phyloP scores from a whole-genome alignment of 2,888 invertebrate species.

The Drosophila neonasuta region DNA sequence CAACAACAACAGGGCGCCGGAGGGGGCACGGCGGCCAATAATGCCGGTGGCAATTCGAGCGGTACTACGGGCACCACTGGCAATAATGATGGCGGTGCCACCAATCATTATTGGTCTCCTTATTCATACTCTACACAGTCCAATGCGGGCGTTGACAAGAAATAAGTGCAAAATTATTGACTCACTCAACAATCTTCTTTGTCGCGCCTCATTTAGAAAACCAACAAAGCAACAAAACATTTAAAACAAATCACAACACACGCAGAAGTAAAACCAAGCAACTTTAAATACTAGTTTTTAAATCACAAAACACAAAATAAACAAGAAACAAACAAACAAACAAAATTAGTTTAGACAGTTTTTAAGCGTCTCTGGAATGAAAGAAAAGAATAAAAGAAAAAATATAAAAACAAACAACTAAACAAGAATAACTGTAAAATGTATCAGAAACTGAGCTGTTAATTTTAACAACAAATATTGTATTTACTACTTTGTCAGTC shows the following conservation, averaged over 20 bases:
- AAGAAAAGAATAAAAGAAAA: constrained; percentile 28
- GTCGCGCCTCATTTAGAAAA: constrained; percentile 32
- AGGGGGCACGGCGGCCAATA: constrained; percentile 53
- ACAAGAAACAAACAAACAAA: constrained; percentile 23
- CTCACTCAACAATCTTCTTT: neutral
- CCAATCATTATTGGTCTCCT: constrained; percentile 81
- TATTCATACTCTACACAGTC: constrained; percentile 80
- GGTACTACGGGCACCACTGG: constrained; percentile 49
- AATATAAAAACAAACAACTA: constrained; percentile 16
- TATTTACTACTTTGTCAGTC: constrained; percentile 15
- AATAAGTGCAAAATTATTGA: constrained; percentile 38
- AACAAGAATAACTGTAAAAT: constrained; percentile 15
- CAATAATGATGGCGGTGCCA: constrained; percentile 68
- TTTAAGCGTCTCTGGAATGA: constrained; percentile 52
- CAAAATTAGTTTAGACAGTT: constrained; percentile 63
- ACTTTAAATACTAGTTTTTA: constrained; percentile 64
- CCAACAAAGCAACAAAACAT: constrained; percentile 11
- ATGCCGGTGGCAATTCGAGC: constrained; percentile 45
- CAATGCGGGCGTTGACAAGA: constrained; percentile 66
- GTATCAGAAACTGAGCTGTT: constrained; percentile 25
- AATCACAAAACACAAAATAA: constrained; percentile 35
- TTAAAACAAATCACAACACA: constrained; percentile 17
- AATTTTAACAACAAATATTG: constrained; percentile 31
- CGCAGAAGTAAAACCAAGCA: constrained; percentile 34
- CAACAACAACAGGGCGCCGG: constrained; percentile 59